Evolutionary conservation across 2,888 invertebrate genomes (phyloP).

Genomic region (Masnerella sp.): DNA sequence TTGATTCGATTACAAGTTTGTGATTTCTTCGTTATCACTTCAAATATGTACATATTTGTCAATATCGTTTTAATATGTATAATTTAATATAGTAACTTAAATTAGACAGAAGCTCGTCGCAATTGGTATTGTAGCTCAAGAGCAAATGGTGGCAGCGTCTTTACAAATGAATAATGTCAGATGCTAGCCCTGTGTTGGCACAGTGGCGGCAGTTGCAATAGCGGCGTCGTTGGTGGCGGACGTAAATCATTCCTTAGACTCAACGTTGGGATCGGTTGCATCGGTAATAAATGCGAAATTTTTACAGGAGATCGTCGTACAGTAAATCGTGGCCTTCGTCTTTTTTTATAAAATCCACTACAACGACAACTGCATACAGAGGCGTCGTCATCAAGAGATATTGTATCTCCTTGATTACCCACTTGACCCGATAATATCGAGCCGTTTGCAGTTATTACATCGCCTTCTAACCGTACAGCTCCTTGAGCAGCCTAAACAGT

Average conservation of each 20-base stretch:
- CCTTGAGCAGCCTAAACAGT: conserved; percentile 90
- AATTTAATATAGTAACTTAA: conserved; percentile 39
- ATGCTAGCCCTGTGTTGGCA: conserved; percentile 77
- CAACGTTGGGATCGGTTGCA: conserved; percentile 74
- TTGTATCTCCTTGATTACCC: conserved; percentile 77
- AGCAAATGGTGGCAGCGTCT: conserved; percentile 61
- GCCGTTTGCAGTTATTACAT: conserved; percentile 96
- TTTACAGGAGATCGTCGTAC: conserved; percentile 80
- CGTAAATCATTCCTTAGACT: conserved; percentile 67
- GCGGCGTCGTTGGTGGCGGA: conserved; percentile 72
- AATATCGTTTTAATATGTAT: conserved; percentile 18
- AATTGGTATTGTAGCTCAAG: conserved; percentile 64
- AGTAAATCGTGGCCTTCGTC: conserved; percentile 78
- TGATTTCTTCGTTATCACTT: conserved; percentile 29
- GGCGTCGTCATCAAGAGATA: conserved; percentile 76
- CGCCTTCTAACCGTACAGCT: conserved; percentile 96
- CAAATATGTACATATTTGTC: conserved; percentile 52
- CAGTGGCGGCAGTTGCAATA: conserved; percentile 73
- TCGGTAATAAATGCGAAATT: conserved; percentile 79
- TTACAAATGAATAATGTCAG: conserved; percentile 69
- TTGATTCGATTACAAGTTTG: conserved; percentile 40
- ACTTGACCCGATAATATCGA: conserved; percentile 88
- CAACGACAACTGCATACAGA: conserved; percentile 79
- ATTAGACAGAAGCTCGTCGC: conserved; percentile 69
- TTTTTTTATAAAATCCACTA: conserved; percentile 75